Base-by-base conservation (phyloP, 2,797 vertebrate genomes). In the Enteromius treurensis region DNA sequence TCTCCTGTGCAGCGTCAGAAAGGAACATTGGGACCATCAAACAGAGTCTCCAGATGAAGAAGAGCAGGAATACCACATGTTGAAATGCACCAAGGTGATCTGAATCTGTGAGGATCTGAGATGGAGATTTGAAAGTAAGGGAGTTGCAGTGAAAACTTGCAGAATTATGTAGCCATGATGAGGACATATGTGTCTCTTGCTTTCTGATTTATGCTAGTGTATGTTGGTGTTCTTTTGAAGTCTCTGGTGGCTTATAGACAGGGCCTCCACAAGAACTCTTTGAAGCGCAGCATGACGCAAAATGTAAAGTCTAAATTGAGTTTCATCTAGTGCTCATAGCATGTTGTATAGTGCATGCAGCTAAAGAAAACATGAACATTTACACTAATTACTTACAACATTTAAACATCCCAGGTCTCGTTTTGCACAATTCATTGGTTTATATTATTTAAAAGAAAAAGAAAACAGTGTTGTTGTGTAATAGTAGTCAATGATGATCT, bases 261-360 rank as follows among this genome's bases (percentile, higher is more conserved):
- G 68, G 82, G 83, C 75, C 84, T 67, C 82, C 21, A 29, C 60
- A 17, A 42, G n/a, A 82, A 88, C 85, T 87, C 92, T 94, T 94
- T 95, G 93, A 95, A 93, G 92, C 93, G 87, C 90, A 90, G 88
- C 91, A 91, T 86, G 91, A 89, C 89, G 90, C 92, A 92, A 90
- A 91, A 94, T 94, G 89, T 93, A 92, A 91, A 91, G 88, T 89
- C 90, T 90, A 85, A 89, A 91, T 89, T 89, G 88, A 84, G 81
- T 91, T 89, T 93, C 92, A 91, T 93, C 92, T 93, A 92, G 91
- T 89, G 91, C 90, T 92, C 91, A 91, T 92, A 93, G 92, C 91
- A 91, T 91, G 89, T 91, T 92, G 78, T 89, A 91, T 90, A 90
- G 89, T 80, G 60, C 86, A 81, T 91, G 82, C 53, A 64, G 74